A percentile compares a stretch with the other conserved stretches of the same genome.
Conservation (phyloP, 2,888 invertebrate species). For the Rhyacophila evoluta region DNA sequence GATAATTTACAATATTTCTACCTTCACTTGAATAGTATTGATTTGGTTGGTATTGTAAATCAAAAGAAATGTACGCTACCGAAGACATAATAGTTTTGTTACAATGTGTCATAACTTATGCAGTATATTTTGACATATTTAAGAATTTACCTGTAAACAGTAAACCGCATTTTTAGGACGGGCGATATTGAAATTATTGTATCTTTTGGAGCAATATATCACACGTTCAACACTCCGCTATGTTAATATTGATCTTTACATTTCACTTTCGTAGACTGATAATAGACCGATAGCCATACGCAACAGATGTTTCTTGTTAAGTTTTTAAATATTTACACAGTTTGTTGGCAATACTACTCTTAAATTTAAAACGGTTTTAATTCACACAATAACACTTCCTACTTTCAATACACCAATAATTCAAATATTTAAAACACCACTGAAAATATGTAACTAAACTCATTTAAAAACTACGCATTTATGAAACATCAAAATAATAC, state of each 20-base stretch:
- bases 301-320: not conserved
- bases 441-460: too few relatives aligned
- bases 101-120: not conserved
- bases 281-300: not conserved
- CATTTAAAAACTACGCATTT: too few relatives aligned
- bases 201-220: not conserved
- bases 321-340: conserved; percentile 7
- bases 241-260: not conserved
- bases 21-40: conserved; percentile 39
- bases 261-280: conserved; percentile 7
- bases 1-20: conserved; percentile 46
- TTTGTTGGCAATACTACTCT: not conserved
- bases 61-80: conserved; percentile 32
- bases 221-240: not conserved
- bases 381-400: not conserved
- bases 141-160: conserved; percentile 31
- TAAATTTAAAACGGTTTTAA: not conserved
- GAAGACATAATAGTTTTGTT: conserved; percentile 37
- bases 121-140: conserved; percentile 40
- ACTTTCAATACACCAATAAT: too few relatives aligned
- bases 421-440: too few relatives aligned
- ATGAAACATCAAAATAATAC: too few relatives aligned
- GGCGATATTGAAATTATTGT: not conserved
- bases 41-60: conserved; percentile 45
- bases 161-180: conserved; percentile 26